Base-by-base conservation (phyloP, 2,888 invertebrate species). In the Petrolisthes cinctipes region DNA sequence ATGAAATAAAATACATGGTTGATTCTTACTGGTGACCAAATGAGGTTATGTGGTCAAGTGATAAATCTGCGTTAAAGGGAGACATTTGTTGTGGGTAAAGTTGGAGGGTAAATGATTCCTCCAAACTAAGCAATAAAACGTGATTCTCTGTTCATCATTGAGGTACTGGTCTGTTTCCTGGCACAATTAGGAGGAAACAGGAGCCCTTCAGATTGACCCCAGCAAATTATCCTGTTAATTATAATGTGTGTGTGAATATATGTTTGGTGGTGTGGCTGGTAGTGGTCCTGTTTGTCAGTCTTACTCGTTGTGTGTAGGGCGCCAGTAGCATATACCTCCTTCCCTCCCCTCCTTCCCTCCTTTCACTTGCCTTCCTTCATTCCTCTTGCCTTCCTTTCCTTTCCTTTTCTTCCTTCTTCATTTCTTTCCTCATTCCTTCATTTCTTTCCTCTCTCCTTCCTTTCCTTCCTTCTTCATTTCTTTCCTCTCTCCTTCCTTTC, bases 381-480 rank as follows among this genome's bases (percentile, higher is more conserved):
- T 7, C 80, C 4, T 11, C 5, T n/a, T 7, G 11, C 23, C 17
- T 17, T 54, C 20, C 68, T 68, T n/a, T 68, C 68, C 37, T 37
- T 51, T 51, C 53, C 68, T 51, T n/a, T 17, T 37, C 20, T 9
- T 20, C 56, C 20, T 61, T 51, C 54, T 54, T 20, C 57, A 56
- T 53, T 17, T 71, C 23, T 23, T 23, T 54, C 76, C n/a, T n/a
- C 53, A 75, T 71, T 57, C 57, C 53, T 83, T 76, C 57, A 51
- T 66, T 66, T 82, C 61, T 82, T 66, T 66, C 82, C 71, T 71
- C 71, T 71, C 71, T 71, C 71, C 71, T 82, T 71, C 71, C 71
- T 82, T 71, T 82, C 82, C 51, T 53, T 82, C 68, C 51, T 71
- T 82, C 68, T 82, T 53, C 71, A 51, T 82, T 53, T 82, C 71